Evolutionary conservation across 2,888 invertebrate genomes (phyloP).

Genomic region (Pteria penguin): DNA sequence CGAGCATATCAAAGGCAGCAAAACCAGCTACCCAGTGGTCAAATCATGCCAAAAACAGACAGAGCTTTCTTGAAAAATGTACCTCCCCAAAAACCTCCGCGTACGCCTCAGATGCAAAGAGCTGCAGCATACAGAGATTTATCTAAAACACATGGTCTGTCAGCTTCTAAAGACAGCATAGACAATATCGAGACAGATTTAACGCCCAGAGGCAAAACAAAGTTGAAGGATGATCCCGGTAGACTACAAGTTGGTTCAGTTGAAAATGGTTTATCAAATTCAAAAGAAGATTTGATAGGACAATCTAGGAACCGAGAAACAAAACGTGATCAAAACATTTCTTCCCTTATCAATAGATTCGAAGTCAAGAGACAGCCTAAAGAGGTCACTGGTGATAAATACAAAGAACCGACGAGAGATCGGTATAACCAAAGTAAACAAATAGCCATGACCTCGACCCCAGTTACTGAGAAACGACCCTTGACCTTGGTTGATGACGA

Average conservation of each 20-base stretch:
- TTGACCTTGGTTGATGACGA: constrained; percentile 32
- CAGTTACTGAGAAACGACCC: constrained; percentile 53
- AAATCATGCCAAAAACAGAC: neutral
- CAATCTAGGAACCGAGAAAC: neutral
- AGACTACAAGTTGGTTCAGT: neutral
- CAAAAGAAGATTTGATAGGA: neutral
- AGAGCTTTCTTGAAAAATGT: neutral
- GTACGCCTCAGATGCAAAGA: constrained; percentile 28
- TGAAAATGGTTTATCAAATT: neutral
- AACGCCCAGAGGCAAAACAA: neutral
- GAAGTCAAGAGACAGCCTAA: constrained; percentile 44
- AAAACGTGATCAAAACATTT: constrained; percentile 55
- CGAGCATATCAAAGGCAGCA: constrained; percentile 23
- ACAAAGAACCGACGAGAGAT: constrained; percentile 23
- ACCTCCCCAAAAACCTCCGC: constrained; percentile 22
- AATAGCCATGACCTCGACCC: constrained; percentile 66
- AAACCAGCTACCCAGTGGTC: constrained; percentile 1
- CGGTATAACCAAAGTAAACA: constrained; percentile 41
- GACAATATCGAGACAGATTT: neutral
- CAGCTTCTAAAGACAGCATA: neutral
- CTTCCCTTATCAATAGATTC: constrained; percentile 66
- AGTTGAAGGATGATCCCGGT: neutral
- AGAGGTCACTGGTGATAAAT: constrained; percentile 24
- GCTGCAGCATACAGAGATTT: constrained; percentile 1
- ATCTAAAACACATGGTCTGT: neutral